These are phyloP conservation scores for Orthosia gracilis DNA, from an alignment of 2,888 invertebrate genomes.

Conservation along the genomic window DNA sequence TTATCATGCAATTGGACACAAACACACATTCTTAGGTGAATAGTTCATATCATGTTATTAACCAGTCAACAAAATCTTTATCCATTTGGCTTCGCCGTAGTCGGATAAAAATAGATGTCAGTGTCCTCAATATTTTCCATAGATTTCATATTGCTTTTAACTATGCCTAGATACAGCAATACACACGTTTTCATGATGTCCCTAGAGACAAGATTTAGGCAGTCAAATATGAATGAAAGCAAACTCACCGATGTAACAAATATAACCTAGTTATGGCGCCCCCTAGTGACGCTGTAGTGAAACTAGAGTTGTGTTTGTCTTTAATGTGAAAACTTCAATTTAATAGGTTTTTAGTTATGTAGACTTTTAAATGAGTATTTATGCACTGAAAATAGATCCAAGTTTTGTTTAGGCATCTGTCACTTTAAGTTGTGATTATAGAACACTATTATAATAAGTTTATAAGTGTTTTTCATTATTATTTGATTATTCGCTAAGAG, in stretches of 20 bases:
- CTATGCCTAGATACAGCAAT: background rate
- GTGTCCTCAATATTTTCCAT: background rate
- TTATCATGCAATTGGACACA: too few species aligned
- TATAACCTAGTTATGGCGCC: conserved; percentile 28
- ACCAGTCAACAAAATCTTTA: too few species aligned
- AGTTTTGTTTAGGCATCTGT: background rate
- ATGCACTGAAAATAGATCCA: too few species aligned
- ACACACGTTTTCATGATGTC: conserved; percentile 2
- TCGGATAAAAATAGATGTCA: too few species aligned
- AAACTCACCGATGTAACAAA: conserved; percentile 29
- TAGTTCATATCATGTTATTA: too few species aligned
- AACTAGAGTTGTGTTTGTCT: conserved; percentile 13
- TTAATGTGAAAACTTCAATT: background rate
- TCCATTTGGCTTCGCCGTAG: too few species aligned
- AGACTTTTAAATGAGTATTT: conserved; percentile 5
- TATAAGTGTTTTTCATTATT: too few species aligned
- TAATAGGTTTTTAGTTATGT: conserved; percentile 18
- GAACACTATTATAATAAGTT: too few species aligned
- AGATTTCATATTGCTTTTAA: too few species aligned
- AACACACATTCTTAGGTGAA: background rate
- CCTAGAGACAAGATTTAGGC: conserved; percentile 19
- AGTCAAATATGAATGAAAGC: conserved; percentile 31
- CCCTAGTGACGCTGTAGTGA: background rate
- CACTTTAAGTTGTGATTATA: too few species aligned
- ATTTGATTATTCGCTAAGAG: background rate